Evolutionary conservation across 2,113 vertebrate genomes (phyloP).

Genomic region (Lasiurus borealis): DNA sequence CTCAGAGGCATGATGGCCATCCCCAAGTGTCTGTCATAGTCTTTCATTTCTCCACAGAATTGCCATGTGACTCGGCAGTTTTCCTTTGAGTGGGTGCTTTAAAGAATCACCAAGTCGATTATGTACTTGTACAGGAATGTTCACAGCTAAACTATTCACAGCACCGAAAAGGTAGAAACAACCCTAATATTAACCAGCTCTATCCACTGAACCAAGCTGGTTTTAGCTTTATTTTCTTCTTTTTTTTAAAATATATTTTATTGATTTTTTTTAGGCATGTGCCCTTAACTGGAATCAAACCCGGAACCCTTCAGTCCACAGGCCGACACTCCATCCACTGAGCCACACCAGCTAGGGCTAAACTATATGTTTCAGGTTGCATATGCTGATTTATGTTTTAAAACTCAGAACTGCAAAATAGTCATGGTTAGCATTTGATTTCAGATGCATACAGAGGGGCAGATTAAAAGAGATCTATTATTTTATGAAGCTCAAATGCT

Average conservation of each 20-base stretch:
- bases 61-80: neutral
- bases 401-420: slow-evolving; percentile 8
- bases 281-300: too few species aligned
- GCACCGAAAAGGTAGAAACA: neutral
- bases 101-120: neutral
- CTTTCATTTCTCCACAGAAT: neutral
- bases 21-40: neutral
- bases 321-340: too few species aligned
- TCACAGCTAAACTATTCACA: neutral
- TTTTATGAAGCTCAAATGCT: slow-evolving; percentile 33
- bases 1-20: neutral
- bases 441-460: slow-evolving; percentile 60
- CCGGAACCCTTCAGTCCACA: too few species aligned
- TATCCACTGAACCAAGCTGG: too few species aligned
- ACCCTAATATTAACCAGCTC: neutral
- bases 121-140: neutral
- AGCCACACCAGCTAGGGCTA: too few species aligned
- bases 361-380: slow-evolving; percentile 15
- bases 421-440: slow-evolving; percentile 54
- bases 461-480: slow-evolving; percentile 46
- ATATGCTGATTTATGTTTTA: neutral
- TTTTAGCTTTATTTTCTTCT: too few species aligned
- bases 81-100: neutral
- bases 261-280: too few species aligned
- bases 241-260: too few species aligned